phyloP scores from a whole-genome alignment of 2,113 vertebrate species.

The Gallinago paraguaiae region DNA sequence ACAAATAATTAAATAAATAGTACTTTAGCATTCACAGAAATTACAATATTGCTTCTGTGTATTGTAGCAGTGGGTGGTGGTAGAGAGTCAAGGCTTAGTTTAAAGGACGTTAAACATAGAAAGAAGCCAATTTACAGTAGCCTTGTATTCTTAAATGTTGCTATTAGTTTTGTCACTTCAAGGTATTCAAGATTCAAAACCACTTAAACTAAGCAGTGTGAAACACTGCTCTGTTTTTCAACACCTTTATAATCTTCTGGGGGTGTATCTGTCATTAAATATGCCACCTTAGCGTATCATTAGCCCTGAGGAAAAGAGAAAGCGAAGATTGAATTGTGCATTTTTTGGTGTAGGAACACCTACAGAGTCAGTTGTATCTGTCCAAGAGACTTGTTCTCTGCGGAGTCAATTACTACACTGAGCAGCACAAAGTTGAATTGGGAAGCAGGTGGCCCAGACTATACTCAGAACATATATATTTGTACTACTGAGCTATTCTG shows the following conservation, averaged over 20 bases:
- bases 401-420: not conserved
- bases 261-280: not conserved
- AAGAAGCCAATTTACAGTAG: not conserved
- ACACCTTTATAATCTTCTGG: not conserved
- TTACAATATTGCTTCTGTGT: not conserved
- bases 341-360: not conserved
- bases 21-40: not conserved
- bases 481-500: not conserved
- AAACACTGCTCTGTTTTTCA: not conserved
- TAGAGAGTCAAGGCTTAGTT: not conserved
- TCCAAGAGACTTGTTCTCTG: not conserved
- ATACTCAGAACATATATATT: not conserved
- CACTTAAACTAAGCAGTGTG: not conserved
- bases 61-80: not conserved
- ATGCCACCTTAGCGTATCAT: not conserved
- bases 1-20: not conserved
- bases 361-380: not conserved
- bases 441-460: not conserved
- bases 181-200: not conserved
- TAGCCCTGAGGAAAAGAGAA: not conserved
- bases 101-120: not conserved
- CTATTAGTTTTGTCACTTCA: not conserved
- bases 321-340: fast-evolving
- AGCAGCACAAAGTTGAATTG: not conserved
- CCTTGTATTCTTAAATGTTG: not conserved